Percentiles rank a stretch among this genome's conserved stretches.
phyloP scores from a whole-genome alignment of 1,140 invertebrate species.

The Planococcus citri region DNA sequence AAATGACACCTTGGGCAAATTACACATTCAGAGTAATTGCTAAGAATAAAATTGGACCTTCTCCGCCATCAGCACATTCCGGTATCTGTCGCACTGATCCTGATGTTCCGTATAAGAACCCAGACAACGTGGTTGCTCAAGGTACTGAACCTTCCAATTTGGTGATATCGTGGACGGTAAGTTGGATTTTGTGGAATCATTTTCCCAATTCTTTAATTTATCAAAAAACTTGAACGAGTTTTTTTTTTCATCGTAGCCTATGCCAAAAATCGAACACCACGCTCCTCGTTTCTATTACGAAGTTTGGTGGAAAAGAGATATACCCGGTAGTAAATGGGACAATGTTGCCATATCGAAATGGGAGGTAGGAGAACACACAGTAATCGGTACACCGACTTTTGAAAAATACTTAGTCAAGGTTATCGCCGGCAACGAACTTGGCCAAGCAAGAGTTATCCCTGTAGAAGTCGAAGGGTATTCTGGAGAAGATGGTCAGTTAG shows the following conservation, averaged over 20 bases:
- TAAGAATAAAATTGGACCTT: slow-evolving; percentile 83
- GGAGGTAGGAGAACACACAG: slow-evolving; percentile 47
- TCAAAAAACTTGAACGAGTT: neutral
- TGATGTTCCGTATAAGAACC: slow-evolving; percentile 86
- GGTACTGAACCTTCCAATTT: slow-evolving; percentile 80
- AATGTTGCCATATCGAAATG: slow-evolving; percentile 64
- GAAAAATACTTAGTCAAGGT: slow-evolving; percentile 84
- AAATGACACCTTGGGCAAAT: slow-evolving; percentile 84
- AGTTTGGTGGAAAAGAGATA: slow-evolving; percentile 72
- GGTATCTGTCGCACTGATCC: slow-evolving; percentile 72
- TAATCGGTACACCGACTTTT: slow-evolving; percentile 83
- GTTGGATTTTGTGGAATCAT: slow-evolving; percentile 30
- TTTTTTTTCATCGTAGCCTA: slow-evolving; percentile 44
- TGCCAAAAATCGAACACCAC: slow-evolving; percentile 95
- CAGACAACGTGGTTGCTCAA: slow-evolving; percentile 82
- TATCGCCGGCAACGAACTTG: slow-evolving; percentile 76
- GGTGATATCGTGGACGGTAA: slow-evolving; percentile 85
- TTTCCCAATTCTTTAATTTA: neutral
- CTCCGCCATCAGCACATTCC: slow-evolving; percentile 67
- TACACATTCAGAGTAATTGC: slow-evolving; percentile 94
- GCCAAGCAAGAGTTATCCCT: slow-evolving; percentile 71
- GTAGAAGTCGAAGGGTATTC: slow-evolving; percentile 83
- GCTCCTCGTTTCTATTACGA: slow-evolving; percentile 84
- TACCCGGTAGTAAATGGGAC: slow-evolving; percentile 57
- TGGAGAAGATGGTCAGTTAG: slow-evolving; percentile 66